phyloP scores from a whole-genome alignment of 2,113 vertebrate genomes.

The Tachycineta bicolor region DNA sequence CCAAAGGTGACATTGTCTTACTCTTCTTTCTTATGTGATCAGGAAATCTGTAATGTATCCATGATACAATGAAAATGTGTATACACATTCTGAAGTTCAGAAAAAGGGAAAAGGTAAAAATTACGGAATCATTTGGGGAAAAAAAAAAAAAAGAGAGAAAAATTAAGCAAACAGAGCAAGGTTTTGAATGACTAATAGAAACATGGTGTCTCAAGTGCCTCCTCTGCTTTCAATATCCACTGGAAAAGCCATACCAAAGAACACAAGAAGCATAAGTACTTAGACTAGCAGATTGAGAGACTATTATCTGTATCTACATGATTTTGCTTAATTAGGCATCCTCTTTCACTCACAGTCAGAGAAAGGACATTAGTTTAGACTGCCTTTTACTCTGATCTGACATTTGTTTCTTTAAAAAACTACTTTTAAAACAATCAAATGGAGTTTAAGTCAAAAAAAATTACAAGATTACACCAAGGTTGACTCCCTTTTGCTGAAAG shows the following conservation, averaged over 20 bases:
- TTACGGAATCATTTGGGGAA: accelerated
- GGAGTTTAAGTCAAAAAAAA: background rate
- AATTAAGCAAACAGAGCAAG: background rate
- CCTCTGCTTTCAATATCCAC: background rate
- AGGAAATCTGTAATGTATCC: background rate
- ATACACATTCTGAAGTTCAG: background rate
- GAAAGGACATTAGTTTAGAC: background rate
- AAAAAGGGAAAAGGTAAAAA: background rate
- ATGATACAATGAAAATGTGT: background rate
- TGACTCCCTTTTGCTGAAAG: background rate
- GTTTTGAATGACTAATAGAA: background rate
- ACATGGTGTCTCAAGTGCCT: background rate
- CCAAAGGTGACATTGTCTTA: background rate
- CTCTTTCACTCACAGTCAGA: background rate
- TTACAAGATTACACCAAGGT: background rate
- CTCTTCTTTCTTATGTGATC: background rate
- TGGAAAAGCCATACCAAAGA: background rate
- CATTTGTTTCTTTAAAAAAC: background rate
- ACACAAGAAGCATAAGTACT: background rate
- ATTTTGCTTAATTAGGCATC: background rate
- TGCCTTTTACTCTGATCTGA: background rate
- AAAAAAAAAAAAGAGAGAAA: background rate
- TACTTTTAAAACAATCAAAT: background rate
- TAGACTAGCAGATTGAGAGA: background rate
- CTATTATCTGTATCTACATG: background rate